Evolutionary conservation across 37 sponge, comb jelly and placozoan genomes (phyloP), one percentile per base, ranked within the genome.

Genomic region (Bolinopsis microptera): DNA sequence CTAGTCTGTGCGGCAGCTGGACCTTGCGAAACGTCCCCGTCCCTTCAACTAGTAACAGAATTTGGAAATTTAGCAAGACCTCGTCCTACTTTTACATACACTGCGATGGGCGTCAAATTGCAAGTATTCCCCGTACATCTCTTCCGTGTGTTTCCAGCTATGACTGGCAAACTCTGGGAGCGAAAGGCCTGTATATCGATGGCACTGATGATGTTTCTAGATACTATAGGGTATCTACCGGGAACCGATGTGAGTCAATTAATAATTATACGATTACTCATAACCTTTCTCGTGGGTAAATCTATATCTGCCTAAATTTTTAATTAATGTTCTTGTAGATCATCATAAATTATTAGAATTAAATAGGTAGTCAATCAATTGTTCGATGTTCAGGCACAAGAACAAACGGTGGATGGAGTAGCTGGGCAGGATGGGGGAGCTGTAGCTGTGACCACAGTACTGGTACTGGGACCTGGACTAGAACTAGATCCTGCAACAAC

Each of bases 401-500:
- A 48, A 13, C 13, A 13, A 5, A 48, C 13, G 61, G 61, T 48
- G 61, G 61, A 48, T 48, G 61, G 61, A 48, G 61, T 2, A 26
- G 74, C 30, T 70, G 74, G 74, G 30, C 24, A 28, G 26, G 30
- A 9, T 70, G 74, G 74, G 26, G 74, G 25, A 28, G 28, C 74
- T 70, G 74, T 26, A 70, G 30, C 26, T 70, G 74, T 70, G 74
- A 70, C 26, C 74, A 70, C 74, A 70, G 74, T 26, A 70, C 74
- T n/a, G 74, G 74, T 5, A 26, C 30, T 2, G 74, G 74, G 3
- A 70, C 74, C 26, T 70, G 26, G 16, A 70, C 74, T n/a, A 22
- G 74, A 2, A 28, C 30, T 26, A 70, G 74, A 26, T 28, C 28
- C 26, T 70, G 74, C 21, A 26, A 70, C 74, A 70, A 70, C 74